These are phyloP conservation scores for Drosophila histrio DNA, from an alignment of 2,888 invertebrate genomes.

Conservation along the genomic window DNA sequence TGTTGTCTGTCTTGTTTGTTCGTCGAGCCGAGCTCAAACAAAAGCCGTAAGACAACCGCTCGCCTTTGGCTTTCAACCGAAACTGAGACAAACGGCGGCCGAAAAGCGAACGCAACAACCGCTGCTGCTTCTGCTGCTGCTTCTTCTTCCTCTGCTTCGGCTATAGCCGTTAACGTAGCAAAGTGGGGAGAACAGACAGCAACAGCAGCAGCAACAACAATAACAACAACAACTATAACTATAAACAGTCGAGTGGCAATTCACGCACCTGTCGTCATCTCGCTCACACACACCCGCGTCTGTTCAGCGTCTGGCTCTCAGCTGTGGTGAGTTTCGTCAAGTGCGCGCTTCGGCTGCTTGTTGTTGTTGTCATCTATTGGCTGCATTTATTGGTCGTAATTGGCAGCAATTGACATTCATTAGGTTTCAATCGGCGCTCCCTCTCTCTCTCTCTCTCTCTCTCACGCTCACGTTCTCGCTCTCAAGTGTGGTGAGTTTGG, in stretches of 20 bases:
- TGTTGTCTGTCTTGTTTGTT: conserved; percentile 4
- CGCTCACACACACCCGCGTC: conserved; percentile 56
- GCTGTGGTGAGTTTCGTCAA: conserved; percentile 43
- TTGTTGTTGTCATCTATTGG: conserved; percentile 59
- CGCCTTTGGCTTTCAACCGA: conserved; percentile 80
- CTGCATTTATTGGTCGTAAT: conserved; percentile 82
- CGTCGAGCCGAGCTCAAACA: conserved; percentile 42
- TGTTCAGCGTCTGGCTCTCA: conserved; percentile 9
- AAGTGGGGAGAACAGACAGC: conserved; percentile 34
- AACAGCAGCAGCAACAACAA: conserved; percentile 2
- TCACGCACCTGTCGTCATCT: conserved; percentile 68
- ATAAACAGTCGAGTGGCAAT: conserved; percentile 50
- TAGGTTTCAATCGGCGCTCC: conserved; percentile 77
- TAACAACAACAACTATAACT: conserved; percentile 17
- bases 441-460: conserved; percentile 5
- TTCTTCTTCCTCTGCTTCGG: conserved; percentile 3
- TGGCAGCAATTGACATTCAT: conserved; percentile 83
- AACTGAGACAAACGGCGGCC: conserved; percentile 66
- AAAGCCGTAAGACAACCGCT: conserved; percentile 72
- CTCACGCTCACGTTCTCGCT: background rate
- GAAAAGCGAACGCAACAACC: conserved; percentile 34
- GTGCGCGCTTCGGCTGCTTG: conserved; percentile 17
- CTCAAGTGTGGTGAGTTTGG: conserved; percentile 51
- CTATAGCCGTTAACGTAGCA: conserved; percentile 22
- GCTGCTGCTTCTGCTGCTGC: conserved; percentile 31